Conservation (phyloP, 2,113 vertebrate genomes). For the Centropus unirufus region DNA sequence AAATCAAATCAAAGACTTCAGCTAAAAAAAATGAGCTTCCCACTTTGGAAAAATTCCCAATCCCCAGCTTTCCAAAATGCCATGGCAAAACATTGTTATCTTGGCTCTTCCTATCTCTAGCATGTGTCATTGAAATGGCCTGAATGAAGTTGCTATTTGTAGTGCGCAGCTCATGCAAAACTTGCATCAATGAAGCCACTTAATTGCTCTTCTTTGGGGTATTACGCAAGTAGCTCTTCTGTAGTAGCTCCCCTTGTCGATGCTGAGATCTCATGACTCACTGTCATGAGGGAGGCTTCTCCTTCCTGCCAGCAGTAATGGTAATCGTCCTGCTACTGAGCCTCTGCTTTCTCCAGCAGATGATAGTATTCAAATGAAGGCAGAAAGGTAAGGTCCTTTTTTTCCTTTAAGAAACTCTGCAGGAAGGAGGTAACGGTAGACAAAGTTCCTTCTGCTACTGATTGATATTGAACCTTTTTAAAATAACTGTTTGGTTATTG, state of each 20-base stretch:
- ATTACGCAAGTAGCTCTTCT: background rate
- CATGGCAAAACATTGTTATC: background rate
- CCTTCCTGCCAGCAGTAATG: background rate
- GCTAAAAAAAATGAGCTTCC: background rate
- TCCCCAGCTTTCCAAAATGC: background rate
- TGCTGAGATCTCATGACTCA: background rate
- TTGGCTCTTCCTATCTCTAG: background rate
- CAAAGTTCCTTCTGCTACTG: background rate
- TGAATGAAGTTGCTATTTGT: slow-evolving; percentile 8
- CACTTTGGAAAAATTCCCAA: background rate
- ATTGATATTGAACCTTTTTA: background rate
- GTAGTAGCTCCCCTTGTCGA: background rate
- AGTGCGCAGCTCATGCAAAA: background rate
- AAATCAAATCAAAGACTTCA: background rate
- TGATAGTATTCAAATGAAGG: background rate
- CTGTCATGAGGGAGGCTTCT: slow-evolving; percentile 18
- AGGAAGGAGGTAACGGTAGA: background rate
- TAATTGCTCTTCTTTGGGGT: background rate
- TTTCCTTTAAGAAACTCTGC: background rate
- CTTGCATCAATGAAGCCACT: background rate
- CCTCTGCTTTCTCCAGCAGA: background rate
- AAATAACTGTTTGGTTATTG: background rate
- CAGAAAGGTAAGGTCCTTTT: background rate
- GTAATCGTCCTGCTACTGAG: background rate
- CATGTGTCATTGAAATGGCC: background rate